phyloP scores from a whole-genome alignment of 2,113 vertebrate genomes.

The Cyrtonyx montezumae region DNA sequence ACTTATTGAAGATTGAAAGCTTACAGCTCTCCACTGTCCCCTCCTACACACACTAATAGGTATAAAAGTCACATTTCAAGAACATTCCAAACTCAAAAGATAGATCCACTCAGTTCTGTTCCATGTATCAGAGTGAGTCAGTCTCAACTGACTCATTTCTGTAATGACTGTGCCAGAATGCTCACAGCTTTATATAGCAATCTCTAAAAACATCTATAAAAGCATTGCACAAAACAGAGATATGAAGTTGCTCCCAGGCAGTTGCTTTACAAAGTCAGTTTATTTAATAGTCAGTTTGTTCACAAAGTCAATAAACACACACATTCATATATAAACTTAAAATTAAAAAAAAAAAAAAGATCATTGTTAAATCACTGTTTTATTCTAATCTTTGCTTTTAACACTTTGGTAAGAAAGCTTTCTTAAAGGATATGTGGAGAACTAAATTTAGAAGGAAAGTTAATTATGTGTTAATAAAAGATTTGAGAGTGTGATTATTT shows the following conservation, averaged over 20 bases:
- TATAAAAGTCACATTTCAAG: background rate
- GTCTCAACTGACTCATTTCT: conserved; percentile 55
- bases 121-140: conserved; percentile 16
- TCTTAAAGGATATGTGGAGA: background rate
- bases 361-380: background rate
- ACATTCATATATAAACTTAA: background rate
- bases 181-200: conserved; percentile 55
- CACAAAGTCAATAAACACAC: background rate
- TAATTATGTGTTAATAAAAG: background rate
- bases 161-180: background rate
- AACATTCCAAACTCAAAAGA: background rate
- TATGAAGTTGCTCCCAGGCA: background rate
- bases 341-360: background rate
- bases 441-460: background rate
- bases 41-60: background rate
- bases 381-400: background rate
- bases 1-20: background rate
- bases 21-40: background rate
- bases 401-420: background rate
- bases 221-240: background rate
- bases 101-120: background rate
- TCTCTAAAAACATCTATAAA: conserved; percentile 20
- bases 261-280: background rate
- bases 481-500: background rate
- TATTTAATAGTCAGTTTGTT: background rate